Evolutionary conservation across 1,140 invertebrate species (phyloP).

Genomic region (Grapholita molesta): DNA sequence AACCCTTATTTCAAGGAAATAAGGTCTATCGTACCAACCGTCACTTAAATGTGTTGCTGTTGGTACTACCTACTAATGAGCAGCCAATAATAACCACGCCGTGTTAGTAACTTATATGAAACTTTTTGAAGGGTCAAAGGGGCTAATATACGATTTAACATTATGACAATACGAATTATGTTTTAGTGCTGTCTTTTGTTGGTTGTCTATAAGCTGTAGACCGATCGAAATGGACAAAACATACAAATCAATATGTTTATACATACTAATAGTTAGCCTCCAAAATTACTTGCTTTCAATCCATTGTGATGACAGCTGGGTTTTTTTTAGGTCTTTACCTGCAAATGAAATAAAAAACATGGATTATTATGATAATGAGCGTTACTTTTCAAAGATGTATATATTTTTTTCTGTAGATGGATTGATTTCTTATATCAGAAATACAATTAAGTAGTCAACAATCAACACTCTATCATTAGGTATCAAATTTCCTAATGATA

Average conservation of each 20-base stretch:
- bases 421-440: no score
- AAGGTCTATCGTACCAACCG: no score
- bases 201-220: no score
- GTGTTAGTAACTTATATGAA: neutral
- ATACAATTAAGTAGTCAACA: no score
- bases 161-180: no score
- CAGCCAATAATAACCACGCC: neutral
- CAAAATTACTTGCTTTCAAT: neutral
- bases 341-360: neutral
- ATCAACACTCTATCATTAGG: no score
- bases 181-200: neutral
- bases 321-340: neutral
- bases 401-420: no score
- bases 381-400: no score
- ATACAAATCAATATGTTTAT: no score
- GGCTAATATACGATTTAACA: neutral
- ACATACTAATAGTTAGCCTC: neutral
- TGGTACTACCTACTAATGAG: neutral
- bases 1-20: no score
- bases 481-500: neutral
- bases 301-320: neutral
- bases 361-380: neutral
- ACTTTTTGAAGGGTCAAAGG: neutral
- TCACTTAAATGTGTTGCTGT: no score
- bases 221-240: no score